Evolutionary conservation across 1,140 invertebrate species (phyloP), one percentile per base, ranked within the genome.

Genomic region (Drosophila sp.): DNA sequence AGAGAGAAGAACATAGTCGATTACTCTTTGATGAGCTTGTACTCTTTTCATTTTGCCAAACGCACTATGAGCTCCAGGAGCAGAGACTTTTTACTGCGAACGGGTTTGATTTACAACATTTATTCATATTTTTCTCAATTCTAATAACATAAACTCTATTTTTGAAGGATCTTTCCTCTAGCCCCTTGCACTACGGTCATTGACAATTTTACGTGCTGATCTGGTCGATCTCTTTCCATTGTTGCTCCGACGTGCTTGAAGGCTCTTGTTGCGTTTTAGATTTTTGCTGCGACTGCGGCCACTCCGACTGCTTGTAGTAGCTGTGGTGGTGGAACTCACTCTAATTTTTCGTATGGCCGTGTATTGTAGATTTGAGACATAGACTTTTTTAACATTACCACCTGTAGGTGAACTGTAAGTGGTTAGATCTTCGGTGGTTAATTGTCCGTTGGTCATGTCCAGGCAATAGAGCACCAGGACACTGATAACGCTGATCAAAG

Each of bases 301-400:
- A 3, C 62, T 62, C 4, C 33, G 71, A 66, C 58, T 62, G 69
- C 75, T 66, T 10, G 47, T 55, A 6, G 63, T 35, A 11, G 33
- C 40, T 27, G 32, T 69, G 30, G 56, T 35, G 5, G 69, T 73
- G 10, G 60, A 44, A n/a, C 29, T 55, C 3, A 72, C 3, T 0
- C 75, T 64, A 5, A 79, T 73, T 32, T 30, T 69, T 17, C 76
- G 68, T 0, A 29, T 5, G 7, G 25, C 61, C 17, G 41, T 47
- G 10, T 79, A 79, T 6, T 25, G 23, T 10, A 79, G 17, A 41
- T 78, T 67, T n/a, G 60, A 44, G 0, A 78, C 33, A n/a, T 6
- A 30, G 6, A 79, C 70, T 0, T 25, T 62, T 40, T 68, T 72
- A 29, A 57, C 6, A 6, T 0, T 3, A 17, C 47, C n/a, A 7